Conservation (phyloP, 2,113 vertebrate genomes). For the Leucosticte australis region DNA sequence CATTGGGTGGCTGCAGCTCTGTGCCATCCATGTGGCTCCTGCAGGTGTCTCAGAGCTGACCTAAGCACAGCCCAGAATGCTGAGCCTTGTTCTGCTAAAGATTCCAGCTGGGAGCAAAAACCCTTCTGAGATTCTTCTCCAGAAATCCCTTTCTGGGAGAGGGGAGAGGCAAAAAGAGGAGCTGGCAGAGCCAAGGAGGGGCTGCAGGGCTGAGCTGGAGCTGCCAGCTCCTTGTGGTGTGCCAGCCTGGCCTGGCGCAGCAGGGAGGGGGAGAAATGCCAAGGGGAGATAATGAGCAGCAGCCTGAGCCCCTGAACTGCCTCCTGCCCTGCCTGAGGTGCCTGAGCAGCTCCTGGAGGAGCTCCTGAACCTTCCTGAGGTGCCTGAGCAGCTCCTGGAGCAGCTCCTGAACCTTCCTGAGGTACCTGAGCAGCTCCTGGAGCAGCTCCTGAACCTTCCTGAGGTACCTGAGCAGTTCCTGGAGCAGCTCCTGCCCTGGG, state of each 20-base stretch:
- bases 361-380: not conserved
- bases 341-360: not conserved
- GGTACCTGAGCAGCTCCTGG: not conserved
- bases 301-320: not conserved
- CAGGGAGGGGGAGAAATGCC: not conserved
- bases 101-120: not conserved
- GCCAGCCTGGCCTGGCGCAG: not conserved
- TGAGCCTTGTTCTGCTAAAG: not conserved
- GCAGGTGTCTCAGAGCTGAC: not conserved
- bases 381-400: not conserved
- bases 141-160: not conserved
- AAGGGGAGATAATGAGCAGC: no score
- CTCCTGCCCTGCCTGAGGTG: not conserved
- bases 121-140: not conserved
- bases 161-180: not conserved
- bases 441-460: not conserved
- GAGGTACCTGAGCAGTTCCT: not conserved
- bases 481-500: not conserved
- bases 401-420: not conserved
- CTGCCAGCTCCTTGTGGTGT: rapidly evolving
- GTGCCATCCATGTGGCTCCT: rapidly evolving
- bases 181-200: not conserved
- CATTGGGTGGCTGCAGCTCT: not conserved
- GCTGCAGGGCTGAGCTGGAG: not conserved
- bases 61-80: not conserved